Percentiles rank a stretch among this genome's conserved stretches.
Evolutionary conservation across 2,113 vertebrate genomes (phyloP).

Genomic region (Toxotes chatareus): DNA sequence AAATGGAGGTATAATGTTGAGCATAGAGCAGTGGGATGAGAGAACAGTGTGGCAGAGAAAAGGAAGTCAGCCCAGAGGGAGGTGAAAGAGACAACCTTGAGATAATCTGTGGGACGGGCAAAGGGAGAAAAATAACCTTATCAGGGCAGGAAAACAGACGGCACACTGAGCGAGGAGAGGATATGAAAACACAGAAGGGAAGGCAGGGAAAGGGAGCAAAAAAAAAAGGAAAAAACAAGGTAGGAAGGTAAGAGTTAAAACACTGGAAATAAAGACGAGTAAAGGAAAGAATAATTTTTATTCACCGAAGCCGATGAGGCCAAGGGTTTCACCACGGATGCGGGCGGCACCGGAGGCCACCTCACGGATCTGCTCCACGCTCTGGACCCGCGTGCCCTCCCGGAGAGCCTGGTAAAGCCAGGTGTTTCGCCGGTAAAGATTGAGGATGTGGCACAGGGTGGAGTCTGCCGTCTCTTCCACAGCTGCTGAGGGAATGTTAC

Average conservation of each 20-base stretch:
- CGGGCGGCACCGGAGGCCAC: slow-evolving; percentile 95
- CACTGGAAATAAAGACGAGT: neutral
- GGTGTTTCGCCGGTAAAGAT: slow-evolving; percentile 98
- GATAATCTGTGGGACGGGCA: slow-evolving; percentile 64
- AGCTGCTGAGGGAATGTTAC: slow-evolving; percentile 95
- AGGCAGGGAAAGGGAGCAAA: neutral
- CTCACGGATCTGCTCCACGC: slow-evolving; percentile 97
- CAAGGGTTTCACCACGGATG: slow-evolving; percentile 95
- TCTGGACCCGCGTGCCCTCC: slow-evolving; percentile 96
- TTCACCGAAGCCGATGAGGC: slow-evolving; percentile 96
- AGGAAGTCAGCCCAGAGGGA: slow-evolving; percentile 62
- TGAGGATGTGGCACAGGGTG: slow-evolving; percentile 95
- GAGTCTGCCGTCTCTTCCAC: slow-evolving; percentile 98
- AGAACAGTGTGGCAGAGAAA: slow-evolving; percentile 53
- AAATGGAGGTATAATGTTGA: slow-evolving; percentile 59
- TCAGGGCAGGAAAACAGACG: slow-evolving; percentile 64
- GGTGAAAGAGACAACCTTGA: slow-evolving; percentile 74
- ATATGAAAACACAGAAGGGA: slow-evolving; percentile 44
- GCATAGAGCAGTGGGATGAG: slow-evolving; percentile 52
- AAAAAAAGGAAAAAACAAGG: neutral
- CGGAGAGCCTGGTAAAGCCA: slow-evolving; percentile 98
- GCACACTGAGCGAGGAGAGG: slow-evolving; percentile 40
- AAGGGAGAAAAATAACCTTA: slow-evolving; percentile 65
- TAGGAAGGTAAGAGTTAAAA: too few species aligned
- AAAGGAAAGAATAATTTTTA: neutral